These are phyloP conservation scores for Drosophila tsacasi DNA, from an alignment of 1,140 invertebrate genomes.

Conservation along the genomic window DNA sequence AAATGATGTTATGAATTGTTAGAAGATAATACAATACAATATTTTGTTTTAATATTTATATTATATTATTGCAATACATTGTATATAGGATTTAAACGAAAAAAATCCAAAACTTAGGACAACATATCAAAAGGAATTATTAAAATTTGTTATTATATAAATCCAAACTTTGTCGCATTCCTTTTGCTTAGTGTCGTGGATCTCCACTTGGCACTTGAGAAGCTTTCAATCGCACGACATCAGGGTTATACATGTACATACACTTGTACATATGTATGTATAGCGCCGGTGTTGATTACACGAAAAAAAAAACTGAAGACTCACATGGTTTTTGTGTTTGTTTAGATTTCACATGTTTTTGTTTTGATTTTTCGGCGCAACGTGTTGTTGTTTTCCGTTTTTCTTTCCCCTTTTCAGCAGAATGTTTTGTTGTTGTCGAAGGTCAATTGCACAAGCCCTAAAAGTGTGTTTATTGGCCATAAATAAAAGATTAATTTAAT, in stretches of 20 bases:
- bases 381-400: constrained; percentile 38
- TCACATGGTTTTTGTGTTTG: constrained; percentile 47
- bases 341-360: constrained; percentile 67
- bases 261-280: background rate
- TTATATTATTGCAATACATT: no score
- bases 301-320: constrained; percentile 20
- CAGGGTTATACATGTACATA: constrained; percentile 38
- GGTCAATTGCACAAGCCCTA: constrained; percentile 47
- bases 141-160: background rate
- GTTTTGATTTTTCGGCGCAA: constrained; percentile 50
- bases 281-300: constrained; percentile 57
- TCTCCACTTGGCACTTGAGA: constrained; percentile 65
- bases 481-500: constrained; percentile 38
- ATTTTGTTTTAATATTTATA: no score
- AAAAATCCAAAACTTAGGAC: background rate
- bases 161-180: background rate
- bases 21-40: no score
- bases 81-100: no score
- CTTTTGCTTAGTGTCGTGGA: constrained; percentile 21
- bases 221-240: constrained; percentile 37
- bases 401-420: constrained; percentile 32
- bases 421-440: constrained; percentile 49
- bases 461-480: constrained; percentile 28
- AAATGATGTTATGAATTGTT: no score
- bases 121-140: no score